Evolutionary conservation across 2,113 vertebrate species (phyloP).

Genomic region (Cynopterus brachyotis): DNA sequence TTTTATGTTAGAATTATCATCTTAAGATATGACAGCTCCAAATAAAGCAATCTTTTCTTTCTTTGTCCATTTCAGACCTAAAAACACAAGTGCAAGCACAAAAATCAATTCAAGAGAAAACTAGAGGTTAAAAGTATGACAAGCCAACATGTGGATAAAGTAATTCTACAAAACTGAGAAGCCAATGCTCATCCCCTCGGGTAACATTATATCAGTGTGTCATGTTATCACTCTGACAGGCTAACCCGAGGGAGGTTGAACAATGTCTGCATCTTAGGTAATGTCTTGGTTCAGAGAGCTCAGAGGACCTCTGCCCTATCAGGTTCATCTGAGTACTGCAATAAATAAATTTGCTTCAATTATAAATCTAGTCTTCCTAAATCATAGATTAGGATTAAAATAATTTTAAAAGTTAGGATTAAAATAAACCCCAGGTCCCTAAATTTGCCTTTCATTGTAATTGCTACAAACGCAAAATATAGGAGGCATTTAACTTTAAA

Average conservation of each 20-base stretch:
- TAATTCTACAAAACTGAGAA: not conserved
- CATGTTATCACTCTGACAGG: not conserved
- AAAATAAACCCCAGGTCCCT: not conserved
- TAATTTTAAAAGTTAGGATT: too few species aligned
- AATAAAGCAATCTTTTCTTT: not conserved
- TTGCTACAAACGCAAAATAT: not conserved
- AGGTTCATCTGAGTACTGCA: not conserved
- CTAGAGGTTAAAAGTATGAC: conserved; percentile 23
- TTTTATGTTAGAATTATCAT: not conserved
- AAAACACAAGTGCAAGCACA: not conserved
- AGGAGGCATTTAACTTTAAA: not conserved
- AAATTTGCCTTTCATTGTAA: not conserved
- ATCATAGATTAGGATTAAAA: too few species aligned
- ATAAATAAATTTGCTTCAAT: not conserved
- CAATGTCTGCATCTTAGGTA: conserved; percentile 60
- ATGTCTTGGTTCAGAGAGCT: conserved; percentile 65
- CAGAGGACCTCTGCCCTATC: not conserved
- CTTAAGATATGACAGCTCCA: not conserved
- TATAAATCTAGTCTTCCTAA: not conserved
- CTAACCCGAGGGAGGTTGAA: not conserved
- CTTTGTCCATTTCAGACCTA: not conserved
- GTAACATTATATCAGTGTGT: not conserved
- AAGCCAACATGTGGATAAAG: conserved; percentile 24
- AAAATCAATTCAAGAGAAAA: conserved; percentile 8
- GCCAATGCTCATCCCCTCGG: not conserved